These are phyloP conservation scores for Oryzias javanicus DNA, from an alignment of 2,113 vertebrate species.

Conservation along the genomic window DNA sequence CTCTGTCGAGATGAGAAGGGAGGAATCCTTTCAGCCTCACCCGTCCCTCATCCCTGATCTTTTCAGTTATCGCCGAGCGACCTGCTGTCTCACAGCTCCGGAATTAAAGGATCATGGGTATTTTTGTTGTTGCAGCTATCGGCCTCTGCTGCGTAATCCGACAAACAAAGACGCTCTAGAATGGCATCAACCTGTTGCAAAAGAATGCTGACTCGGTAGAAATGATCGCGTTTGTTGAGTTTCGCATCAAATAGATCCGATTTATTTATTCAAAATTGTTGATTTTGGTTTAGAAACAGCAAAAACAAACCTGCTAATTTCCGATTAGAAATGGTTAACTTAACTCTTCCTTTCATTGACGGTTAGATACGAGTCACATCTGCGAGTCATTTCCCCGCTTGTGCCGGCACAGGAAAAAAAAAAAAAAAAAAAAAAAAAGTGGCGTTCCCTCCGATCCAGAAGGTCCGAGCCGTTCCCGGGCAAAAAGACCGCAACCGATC, in stretches of 20 bases:
- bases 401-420: slow-evolving; percentile 13
- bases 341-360: neutral
- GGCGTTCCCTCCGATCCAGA: slow-evolving; percentile 15
- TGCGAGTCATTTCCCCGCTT: slow-evolving; percentile 48
- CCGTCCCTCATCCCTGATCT: neutral
- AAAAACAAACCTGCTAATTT: neutral
- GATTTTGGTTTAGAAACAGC: no score
- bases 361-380: slow-evolving; percentile 32
- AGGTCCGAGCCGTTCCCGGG: slow-evolving; percentile 30
- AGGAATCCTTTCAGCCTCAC: neutral
- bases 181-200: neutral
- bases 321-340: neutral
- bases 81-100: neutral
- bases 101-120: neutral
- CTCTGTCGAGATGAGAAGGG: no score
- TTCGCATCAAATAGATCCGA: no score
- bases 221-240: no score
- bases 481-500: slow-evolving; percentile 22
- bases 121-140: neutral
- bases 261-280: no score
- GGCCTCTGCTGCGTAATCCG: neutral
- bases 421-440: slow-evolving; percentile 14
- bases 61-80: neutral
- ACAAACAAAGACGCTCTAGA: neutral
- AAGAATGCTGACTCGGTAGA: no score